Evolutionary conservation across 1,140 invertebrate species (phyloP), one percentile per base, ranked within the genome.

Genomic region (Radopholus similis): DNA sequence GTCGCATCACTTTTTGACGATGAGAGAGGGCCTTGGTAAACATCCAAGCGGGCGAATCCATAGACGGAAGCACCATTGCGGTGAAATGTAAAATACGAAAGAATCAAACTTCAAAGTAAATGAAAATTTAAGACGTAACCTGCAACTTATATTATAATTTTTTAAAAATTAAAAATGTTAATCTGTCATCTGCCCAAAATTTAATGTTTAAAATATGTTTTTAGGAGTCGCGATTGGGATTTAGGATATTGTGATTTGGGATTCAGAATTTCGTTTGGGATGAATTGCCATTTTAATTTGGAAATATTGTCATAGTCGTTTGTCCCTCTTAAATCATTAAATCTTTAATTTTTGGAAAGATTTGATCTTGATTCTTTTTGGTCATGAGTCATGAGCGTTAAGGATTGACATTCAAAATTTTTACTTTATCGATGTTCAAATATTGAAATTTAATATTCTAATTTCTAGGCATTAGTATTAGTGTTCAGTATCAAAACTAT

Each of bases 1-100:
- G 84, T 68, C 85, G 87, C 77, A 88, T 89, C 6, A 90, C 90
- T 86, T 86, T 88, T 82, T 86, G 86, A 47, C 87, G 85, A 83
- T 91, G 90, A 26, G 56, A 75, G 40, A 81, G 53, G n/a, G 79
- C 79, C 68, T 81, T 81, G 9, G 79, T 82, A 64, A 79, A 82
- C 73, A 75, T 74, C 78, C 72, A 83, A 34, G 74, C 67, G 35
- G 80, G 77, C 13, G 69, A 65, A 2, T 70, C 67, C 68, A 72
- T 54, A 18, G 34, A 13, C 9, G 56, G 26, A 40, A 58, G 2
- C 23, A 34, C 32, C 56, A 58, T 47, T 47, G 11, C 18, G 1
- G n/a, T n/a, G n/a, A n/a, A 42, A 42, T 42, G 11, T 42, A 42
- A 42, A 42, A 13, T 42, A 18, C 11, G 18, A 42, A 42, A 42